Percentiles rank a stretch among this genome's conserved stretches.
Conservation (phyloP, 2,888 invertebrate species). For the Patella depressa region DNA sequence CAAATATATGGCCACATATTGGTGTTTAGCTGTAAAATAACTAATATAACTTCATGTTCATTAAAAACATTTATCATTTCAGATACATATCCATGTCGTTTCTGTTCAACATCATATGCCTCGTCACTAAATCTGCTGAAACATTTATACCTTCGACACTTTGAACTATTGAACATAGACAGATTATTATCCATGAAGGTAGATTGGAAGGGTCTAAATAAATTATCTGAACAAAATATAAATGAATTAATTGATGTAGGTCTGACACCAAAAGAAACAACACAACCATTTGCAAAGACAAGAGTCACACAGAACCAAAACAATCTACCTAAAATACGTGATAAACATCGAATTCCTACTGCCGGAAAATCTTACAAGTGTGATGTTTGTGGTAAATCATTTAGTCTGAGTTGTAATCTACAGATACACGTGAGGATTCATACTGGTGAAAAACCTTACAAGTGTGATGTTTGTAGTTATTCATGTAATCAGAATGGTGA, state of each 20-base stretch:
- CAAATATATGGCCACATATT: too few relatives aligned
- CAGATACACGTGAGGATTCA: slow-evolving; percentile 23
- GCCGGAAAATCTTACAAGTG: slow-evolving; percentile 18
- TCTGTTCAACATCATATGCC: slow-evolving; percentile 21
- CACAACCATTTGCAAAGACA: too few relatives aligned
- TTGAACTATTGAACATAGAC: slow-evolving; percentile 6
- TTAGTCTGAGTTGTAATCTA: neutral
- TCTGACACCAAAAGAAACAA: too few relatives aligned
- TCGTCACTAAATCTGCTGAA: slow-evolving; percentile 10
- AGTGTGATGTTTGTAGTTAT: slow-evolving; percentile 31
- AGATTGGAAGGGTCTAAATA: too few relatives aligned
- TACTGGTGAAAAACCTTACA: slow-evolving; percentile 18
- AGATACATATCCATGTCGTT: slow-evolving; percentile 28
- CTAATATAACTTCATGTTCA: too few relatives aligned
- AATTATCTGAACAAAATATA: too few relatives aligned
- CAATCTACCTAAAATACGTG: too few relatives aligned
- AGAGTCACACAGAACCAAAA: too few relatives aligned
- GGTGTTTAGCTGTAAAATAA: too few relatives aligned
- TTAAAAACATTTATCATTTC: neutral
- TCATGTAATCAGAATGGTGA: neutral
- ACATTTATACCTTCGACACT: slow-evolving; percentile 26
- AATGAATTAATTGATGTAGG: too few relatives aligned
- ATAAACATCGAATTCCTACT: slow-evolving; percentile 3
- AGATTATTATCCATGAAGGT: too few relatives aligned
- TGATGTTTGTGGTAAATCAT: slow-evolving; percentile 8